phyloP scores from a whole-genome alignment of 2,113 vertebrate species.

The Machaerirhynchus nigripectus region DNA sequence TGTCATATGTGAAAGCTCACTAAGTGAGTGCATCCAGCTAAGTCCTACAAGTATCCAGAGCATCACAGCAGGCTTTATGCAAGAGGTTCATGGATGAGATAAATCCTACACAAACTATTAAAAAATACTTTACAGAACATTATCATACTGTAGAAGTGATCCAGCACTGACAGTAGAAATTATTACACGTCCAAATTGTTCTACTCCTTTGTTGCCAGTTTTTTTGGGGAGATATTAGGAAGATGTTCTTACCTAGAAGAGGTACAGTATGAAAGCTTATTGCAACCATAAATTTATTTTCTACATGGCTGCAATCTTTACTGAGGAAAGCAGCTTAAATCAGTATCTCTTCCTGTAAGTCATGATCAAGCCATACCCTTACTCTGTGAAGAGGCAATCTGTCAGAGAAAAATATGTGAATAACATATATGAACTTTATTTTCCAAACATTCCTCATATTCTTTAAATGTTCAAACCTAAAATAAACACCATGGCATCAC shows the following conservation, averaged over 20 bases:
- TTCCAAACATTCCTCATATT: background rate
- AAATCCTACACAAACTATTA: background rate
- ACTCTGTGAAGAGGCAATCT: background rate
- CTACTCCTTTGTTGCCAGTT: background rate
- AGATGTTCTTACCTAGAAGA: background rate
- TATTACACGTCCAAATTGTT: background rate
- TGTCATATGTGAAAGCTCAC: background rate
- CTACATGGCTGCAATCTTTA: background rate
- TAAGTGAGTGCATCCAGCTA: background rate
- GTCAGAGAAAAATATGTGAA: background rate
- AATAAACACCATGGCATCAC: background rate
- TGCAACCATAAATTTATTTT: background rate
- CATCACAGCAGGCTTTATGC: background rate
- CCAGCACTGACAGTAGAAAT: background rate
- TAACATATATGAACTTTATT: conserved; percentile 6
- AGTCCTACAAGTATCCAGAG: background rate
- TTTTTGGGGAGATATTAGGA: background rate
- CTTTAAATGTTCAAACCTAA: conserved; percentile 26
- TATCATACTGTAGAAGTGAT: background rate
- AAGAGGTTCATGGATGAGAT: background rate
- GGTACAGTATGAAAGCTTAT: background rate
- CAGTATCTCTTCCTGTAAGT: background rate
- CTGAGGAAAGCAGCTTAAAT: background rate
- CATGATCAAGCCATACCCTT: background rate
- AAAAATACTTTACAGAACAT: background rate